A percentile compares a stretch with the other conserved stretches of the same genome.
Conservation (phyloP, 2,888 invertebrate genomes). For the Sarcophaga caerulescens region DNA sequence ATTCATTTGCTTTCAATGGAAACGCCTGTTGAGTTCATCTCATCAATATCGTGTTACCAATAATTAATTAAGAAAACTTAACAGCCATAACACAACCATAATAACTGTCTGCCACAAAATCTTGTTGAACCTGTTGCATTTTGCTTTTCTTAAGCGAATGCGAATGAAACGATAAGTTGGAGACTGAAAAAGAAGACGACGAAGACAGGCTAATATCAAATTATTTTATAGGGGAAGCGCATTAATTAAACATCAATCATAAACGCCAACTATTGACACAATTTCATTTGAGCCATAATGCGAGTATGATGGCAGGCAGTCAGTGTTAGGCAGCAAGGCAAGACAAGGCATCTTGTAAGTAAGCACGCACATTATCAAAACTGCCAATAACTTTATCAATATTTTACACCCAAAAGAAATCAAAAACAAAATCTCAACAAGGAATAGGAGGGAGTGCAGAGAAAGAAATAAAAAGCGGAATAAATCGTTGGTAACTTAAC, state of each 20-base stretch:
- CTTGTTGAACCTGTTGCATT: conserved; percentile 34
- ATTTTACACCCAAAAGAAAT: conserved; percentile 23
- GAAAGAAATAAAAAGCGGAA: background rate
- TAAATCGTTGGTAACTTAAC: conserved; percentile 6
- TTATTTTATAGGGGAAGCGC: conserved; percentile 4
- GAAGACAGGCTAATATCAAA: background rate
- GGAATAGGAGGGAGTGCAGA: background rate
- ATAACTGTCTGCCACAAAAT: background rate
- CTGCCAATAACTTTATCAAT: conserved; percentile 57
- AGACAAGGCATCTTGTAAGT: too few species aligned
- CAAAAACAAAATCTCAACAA: background rate
- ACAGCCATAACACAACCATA: background rate
- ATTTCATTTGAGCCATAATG: conserved; percentile 14
- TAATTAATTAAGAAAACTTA: conserved; percentile 13
- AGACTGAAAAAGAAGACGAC: background rate
- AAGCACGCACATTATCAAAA: conserved; percentile 34
- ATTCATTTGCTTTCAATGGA: too few species aligned
- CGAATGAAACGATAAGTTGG: background rate
- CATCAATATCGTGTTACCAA: conserved; percentile 2
- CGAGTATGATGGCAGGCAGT: background rate
- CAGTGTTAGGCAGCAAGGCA: background rate
- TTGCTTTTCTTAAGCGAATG: background rate
- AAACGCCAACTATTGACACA: conserved; percentile 48
- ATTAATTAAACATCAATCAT: conserved; percentile 66
- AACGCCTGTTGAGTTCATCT: conserved; percentile 17